Conservation (phyloP, 2,113 vertebrate species). For the Shinisaurus crocodilurus region DNA sequence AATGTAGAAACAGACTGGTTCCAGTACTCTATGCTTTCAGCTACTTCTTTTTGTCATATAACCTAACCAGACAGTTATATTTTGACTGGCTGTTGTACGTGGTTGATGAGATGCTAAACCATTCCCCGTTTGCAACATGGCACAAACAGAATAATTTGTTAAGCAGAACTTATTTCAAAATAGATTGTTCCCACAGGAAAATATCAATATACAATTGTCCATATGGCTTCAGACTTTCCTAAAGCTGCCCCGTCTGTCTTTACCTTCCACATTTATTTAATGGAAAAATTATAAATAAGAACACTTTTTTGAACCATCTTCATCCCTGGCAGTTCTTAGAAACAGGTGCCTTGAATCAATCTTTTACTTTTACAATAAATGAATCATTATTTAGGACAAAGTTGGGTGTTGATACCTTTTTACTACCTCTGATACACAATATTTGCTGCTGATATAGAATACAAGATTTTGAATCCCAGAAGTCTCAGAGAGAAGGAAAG, state of each 20-base stretch:
- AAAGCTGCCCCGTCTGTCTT: slow-evolving; percentile 60
- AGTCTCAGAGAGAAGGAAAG: neutral
- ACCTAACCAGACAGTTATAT: slow-evolving; percentile 27
- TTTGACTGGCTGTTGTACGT: slow-evolving; percentile 30
- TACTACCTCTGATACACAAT: neutral
- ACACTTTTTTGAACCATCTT: slow-evolving; percentile 58
- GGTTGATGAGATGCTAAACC: slow-evolving; percentile 20
- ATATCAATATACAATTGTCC: slow-evolving; percentile 53
- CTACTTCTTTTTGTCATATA: slow-evolving; percentile 12
- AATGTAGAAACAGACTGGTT: neutral
- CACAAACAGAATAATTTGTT: slow-evolving; percentile 34
- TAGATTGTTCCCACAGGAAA: slow-evolving; percentile 41
- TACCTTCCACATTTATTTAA: slow-evolving; percentile 33
- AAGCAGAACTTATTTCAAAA: slow-evolving; percentile 56
- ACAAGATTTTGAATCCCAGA: neutral
- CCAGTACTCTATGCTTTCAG: neutral
- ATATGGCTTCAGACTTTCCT: slow-evolving; percentile 61
- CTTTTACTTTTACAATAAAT: slow-evolving; percentile 51
- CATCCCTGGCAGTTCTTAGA: slow-evolving; percentile 68
- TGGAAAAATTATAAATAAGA: slow-evolving; percentile 6
- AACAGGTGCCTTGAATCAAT: slow-evolving; percentile 68
- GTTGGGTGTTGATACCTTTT: neutral
- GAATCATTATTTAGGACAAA: neutral
- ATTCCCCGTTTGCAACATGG: slow-evolving; percentile 18
- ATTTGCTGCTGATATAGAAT: neutral